Evolutionary conservation across 2,113 vertebrate genomes (phyloP), one percentile per base, ranked within the genome.

Genomic region (Pedionomus torquatus): DNA sequence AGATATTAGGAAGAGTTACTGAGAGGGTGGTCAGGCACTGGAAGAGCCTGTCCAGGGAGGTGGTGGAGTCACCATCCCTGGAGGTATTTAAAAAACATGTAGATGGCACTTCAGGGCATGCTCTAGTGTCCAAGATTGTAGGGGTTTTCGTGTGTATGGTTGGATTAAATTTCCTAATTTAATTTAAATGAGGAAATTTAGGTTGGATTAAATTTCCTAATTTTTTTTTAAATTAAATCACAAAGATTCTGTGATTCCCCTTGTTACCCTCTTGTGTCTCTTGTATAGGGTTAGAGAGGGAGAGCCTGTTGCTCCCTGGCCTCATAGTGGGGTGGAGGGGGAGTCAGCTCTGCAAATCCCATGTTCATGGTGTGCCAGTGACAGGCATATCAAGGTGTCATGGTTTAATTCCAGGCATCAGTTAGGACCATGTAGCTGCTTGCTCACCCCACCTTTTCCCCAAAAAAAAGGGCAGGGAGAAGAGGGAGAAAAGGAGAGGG

Each of bases 381-480:
- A 31, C 3, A 7, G 24, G 30, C 4, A 1, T 7, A 25, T 11
- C 0, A 0, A 70, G 46, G 37, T 5, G 39, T 21, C 35, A 5
- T 43, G 39, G 25, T 43, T 30, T 41, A 30, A 64, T 17, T 28
- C 26, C 39, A 30, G 37, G 16, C 17, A 8, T 26, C 37, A 41
- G 17, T 11, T 41, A 30, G 39, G 39, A 30, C 39, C 39, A 41
- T 4, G 2, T 17, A 64, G 39, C 39, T 43, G 28, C 63, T 64
- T 8, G 12, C 28, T 64, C 39, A 30, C 28, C 28, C 28, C 28
- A 41, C 39, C 63, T 31, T 41, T 14, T 26, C 26, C 26, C 35
- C 60, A 15, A 4, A 39, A 43, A 43, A 17, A 43, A 64, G 12
- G 39, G 26, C 19, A 37, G 61, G 63, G 39, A 64, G 63, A 65